Percentiles rank a stretch among this genome's conserved stretches.
Conservation (phyloP, 2,113 vertebrate species). For the Sialia sialis region DNA sequence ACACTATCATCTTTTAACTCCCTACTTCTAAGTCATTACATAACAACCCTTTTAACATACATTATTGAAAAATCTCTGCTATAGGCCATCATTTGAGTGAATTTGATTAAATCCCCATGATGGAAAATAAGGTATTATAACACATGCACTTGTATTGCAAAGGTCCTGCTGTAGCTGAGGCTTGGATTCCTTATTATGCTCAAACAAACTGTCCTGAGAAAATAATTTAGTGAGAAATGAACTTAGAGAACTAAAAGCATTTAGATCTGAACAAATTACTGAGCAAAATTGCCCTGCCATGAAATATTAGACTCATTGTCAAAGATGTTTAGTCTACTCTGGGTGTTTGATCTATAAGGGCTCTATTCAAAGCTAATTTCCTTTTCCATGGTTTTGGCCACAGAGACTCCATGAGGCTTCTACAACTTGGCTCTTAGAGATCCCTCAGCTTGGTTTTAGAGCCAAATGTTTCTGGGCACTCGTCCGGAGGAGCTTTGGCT, state of each 20-base stretch:
- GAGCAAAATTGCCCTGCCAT: conserved; percentile 72
- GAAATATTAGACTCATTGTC: conserved; percentile 74
- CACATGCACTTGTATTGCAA: background rate
- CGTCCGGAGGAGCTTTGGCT: conserved; percentile 27
- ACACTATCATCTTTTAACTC: conserved; percentile 43
- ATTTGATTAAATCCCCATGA: conserved; percentile 68
- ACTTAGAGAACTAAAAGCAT: conserved; percentile 66
- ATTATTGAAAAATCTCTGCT: conserved; percentile 71
- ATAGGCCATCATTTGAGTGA: conserved; percentile 40
- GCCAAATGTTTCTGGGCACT: conserved; percentile 37
- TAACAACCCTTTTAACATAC: conserved; percentile 65
- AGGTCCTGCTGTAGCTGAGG: conserved; percentile 9
- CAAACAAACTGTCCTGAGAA: conserved; percentile 69
- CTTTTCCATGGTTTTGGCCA: conserved; percentile 48
- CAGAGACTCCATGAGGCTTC: background rate
- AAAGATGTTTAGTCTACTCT: conserved; percentile 71
- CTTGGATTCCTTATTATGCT: conserved; percentile 50
- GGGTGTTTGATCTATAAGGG: conserved; percentile 66
- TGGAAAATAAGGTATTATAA: conserved; percentile 65
- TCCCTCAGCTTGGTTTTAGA: background rate
- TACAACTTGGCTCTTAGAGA: background rate
- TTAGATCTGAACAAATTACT: conserved; percentile 72
- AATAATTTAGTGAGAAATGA: conserved; percentile 76
- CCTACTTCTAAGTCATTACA: conserved; percentile 56
- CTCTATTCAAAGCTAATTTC: conserved; percentile 65